Evolutionary conservation across 2,113 vertebrate genomes (phyloP).

Genomic region (Pomatostomus ruficeps): DNA sequence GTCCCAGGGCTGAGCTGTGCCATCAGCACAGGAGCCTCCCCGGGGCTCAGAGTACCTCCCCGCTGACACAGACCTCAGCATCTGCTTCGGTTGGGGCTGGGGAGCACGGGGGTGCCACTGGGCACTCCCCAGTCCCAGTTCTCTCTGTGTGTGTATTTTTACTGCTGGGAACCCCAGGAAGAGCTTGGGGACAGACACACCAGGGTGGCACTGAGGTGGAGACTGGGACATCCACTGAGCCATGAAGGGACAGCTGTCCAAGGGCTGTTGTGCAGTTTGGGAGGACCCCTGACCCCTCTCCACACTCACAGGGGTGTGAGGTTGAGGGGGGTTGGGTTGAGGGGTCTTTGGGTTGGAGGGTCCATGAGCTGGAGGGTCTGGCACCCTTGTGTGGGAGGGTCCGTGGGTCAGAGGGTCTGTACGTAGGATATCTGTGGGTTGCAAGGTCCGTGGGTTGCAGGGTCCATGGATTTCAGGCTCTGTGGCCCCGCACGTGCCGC

Average conservation of each 20-base stretch:
- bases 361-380: neutral
- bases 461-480: fast-evolving
- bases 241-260: fast-evolving
- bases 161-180: neutral
- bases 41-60: too few species aligned
- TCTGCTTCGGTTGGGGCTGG: neutral
- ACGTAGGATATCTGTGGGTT: too few species aligned
- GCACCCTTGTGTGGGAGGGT: too few species aligned
- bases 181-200: neutral
- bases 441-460: neutral
- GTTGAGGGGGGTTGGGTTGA: fast-evolving
- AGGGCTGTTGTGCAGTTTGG: neutral
- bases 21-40: neutral
- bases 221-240: neutral
- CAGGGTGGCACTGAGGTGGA: neutral
- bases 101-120: neutral
- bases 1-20: fast-evolving
- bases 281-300: neutral
- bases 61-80: neutral
- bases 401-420: neutral
- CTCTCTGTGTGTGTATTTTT: too few species aligned
- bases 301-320: fast-evolving
- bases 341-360: neutral
- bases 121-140: neutral
- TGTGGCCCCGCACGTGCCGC: neutral